Evolutionary conservation across 2,888 invertebrate genomes (phyloP), one percentile per base, ranked within the genome.

Genomic region (Drosophila neutralis): DNA sequence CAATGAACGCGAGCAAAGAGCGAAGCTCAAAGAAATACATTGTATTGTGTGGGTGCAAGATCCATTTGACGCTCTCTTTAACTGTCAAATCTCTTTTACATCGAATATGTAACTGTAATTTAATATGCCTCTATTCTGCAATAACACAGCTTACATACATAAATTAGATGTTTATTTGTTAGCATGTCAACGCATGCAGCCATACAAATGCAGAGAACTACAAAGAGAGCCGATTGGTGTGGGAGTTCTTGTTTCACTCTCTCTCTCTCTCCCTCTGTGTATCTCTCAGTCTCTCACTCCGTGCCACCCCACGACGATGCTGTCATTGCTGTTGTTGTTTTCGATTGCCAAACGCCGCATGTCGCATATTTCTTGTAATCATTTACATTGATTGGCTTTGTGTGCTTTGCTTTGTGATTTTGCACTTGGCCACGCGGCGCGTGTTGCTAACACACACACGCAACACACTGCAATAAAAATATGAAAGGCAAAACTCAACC

Each of bases 391-490:
- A 80, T 80, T 80, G 76, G 66, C 77, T 70, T 80, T 80, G 79
- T 81, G 63, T 64, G 59, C 76, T 59, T 79, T 79, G 80, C 80
- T 79, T 76, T 81, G 78, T 81, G 78, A 80, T 81, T 73, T 81
- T 77, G 78, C 73, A 80, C 69, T 81, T 70, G 79, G 80, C 66
- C 80, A 77, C 76, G 77, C 77, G 80, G 76, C 69, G 21, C 40
- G 74, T 65, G 58, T 36, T 51, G 61, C 73, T 42, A 57, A 73
- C 57, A 48, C 59, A 45, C 57, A 38, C 27, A 54, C 18, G 29
- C 15, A 40, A 29, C 21, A 4, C 15, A 57, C 49, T 36, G 54
- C 56, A 69, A 63, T 56, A 78, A 76, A 65, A 70, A 69, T 42
- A 69, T 27, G 48, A 60, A 35, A 10, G 38, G 13, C 24, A 24